Percentiles rank a stretch among this genome's conserved stretches.
These are phyloP conservation scores for Eulacestoma nigropectus DNA, from an alignment of 2,113 vertebrate genomes.

Conservation along the genomic window DNA sequence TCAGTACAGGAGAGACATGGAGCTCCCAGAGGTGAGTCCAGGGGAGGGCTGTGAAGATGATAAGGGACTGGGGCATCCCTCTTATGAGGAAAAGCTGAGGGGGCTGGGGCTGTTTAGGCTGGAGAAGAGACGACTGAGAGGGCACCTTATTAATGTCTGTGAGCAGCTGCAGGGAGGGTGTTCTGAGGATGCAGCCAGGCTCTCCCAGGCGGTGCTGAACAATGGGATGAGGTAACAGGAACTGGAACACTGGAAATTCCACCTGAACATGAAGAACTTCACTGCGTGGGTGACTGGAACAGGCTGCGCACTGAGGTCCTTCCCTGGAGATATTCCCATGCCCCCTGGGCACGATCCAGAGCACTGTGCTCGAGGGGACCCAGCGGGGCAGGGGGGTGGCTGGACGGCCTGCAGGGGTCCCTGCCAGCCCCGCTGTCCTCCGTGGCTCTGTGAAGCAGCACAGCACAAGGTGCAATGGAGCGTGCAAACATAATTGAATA, in stretches of 20 bases:
- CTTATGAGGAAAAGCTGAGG: not conserved
- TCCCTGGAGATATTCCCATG: not conserved
- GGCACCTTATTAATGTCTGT: not conserved
- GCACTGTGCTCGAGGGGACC: too few relatives aligned
- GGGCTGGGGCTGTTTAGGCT: not conserved
- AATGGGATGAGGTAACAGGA: not conserved
- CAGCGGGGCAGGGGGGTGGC: not conserved
- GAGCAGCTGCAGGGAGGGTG: not conserved
- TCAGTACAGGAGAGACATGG: not conserved
- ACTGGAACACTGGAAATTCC: not conserved
- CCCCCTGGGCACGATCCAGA: not conserved
- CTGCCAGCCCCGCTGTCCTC: not conserved
- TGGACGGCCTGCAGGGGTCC: not conserved
- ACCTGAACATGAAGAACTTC: not conserved
- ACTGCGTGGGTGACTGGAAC: not conserved
- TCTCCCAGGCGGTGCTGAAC: not conserved
- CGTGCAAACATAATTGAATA: fast-evolving
- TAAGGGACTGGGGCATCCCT: not conserved
- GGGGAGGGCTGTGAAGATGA: not conserved
- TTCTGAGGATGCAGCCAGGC: not conserved
- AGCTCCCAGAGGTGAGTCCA: fast-evolving
- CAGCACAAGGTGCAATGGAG: not conserved
- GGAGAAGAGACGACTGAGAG: fast-evolving
- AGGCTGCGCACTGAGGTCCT: not conserved
- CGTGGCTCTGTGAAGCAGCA: not conserved